Percentiles rank a stretch among this genome's conserved stretches.
Conservation (phyloP, 2,113 vertebrate species). For the Castor canadensis region DNA sequence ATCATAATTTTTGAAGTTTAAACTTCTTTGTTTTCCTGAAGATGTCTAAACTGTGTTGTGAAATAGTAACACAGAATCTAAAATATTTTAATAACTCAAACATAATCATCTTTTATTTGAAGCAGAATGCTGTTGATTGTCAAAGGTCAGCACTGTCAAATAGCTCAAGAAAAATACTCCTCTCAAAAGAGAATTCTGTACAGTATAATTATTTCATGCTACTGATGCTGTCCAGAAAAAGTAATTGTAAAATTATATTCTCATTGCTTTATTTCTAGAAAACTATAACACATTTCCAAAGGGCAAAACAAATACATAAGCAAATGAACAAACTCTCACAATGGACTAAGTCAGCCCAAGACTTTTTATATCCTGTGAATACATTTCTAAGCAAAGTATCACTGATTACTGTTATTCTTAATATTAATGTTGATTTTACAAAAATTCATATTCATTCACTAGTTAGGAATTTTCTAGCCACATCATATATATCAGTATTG, state of each 20-base stretch:
- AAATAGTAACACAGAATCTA: neutral
- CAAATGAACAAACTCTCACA: neutral
- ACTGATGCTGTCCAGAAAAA: neutral
- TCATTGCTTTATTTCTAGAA: neutral
- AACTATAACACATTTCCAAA: neutral
- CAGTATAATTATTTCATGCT: neutral
- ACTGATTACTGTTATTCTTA: neutral
- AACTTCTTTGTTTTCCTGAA: neutral
- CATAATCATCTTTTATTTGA: conserved; percentile 53
- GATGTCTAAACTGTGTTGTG: neutral
- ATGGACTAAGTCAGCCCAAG: neutral
- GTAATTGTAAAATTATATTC: neutral
- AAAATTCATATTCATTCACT: neutral
- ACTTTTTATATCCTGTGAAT: neutral
- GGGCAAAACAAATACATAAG: neutral
- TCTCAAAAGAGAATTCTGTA: neutral
- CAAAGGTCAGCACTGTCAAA: conserved; percentile 54
- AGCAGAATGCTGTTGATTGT: neutral
- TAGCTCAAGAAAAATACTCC: conserved; percentile 38
- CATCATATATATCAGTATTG: neutral
- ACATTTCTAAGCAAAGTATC: neutral
- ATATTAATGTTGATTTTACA: neutral
- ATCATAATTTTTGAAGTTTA: conserved; percentile 19
- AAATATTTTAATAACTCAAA: conserved; percentile 54
- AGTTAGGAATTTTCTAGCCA: neutral